Evolutionary conservation across 2,113 vertebrate species (phyloP).

Genomic region (Pterocles gutturalis): DNA sequence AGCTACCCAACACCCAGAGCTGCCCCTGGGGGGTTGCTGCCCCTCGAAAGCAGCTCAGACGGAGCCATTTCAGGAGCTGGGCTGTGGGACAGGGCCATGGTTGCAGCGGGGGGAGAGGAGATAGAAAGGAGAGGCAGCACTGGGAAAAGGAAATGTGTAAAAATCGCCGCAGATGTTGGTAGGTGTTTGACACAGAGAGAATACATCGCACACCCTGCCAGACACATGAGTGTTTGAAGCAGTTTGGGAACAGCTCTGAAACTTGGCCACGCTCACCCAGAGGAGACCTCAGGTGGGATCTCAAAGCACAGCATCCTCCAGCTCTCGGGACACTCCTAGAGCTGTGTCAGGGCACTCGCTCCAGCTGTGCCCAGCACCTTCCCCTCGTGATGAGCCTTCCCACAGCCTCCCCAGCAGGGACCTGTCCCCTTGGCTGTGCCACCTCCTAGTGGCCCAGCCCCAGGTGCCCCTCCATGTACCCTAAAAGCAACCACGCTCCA

Average conservation of each 20-base stretch:
- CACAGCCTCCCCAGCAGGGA: not conserved
- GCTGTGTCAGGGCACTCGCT: fast-evolving
- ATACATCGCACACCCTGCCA: fast-evolving
- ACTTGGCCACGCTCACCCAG: not conserved
- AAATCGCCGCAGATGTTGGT: fast-evolving
- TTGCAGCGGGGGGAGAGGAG: not conserved
- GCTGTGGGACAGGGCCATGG: fast-evolving
- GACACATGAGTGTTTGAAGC: fast-evolving
- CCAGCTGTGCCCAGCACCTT: not conserved
- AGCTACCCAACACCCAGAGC: not conserved
- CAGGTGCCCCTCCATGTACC: not conserved
- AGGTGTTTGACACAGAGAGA: not conserved
- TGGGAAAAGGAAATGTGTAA: not conserved
- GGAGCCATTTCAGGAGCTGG: not conserved
- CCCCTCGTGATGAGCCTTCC: fast-evolving
- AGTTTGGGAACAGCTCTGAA: not conserved
- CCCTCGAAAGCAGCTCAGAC: not conserved
- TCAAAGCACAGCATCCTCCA: not conserved
- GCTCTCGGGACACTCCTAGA: fast-evolving
- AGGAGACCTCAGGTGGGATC: not conserved
- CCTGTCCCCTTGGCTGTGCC: not conserved
- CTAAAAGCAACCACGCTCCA: not conserved
- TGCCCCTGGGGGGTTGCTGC: not conserved
- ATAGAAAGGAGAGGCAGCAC: not conserved
- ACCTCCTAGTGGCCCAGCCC: not conserved